phyloP scores from a whole-genome alignment of 1,140 invertebrate species.

The Bathynomus jamesi region DNA sequence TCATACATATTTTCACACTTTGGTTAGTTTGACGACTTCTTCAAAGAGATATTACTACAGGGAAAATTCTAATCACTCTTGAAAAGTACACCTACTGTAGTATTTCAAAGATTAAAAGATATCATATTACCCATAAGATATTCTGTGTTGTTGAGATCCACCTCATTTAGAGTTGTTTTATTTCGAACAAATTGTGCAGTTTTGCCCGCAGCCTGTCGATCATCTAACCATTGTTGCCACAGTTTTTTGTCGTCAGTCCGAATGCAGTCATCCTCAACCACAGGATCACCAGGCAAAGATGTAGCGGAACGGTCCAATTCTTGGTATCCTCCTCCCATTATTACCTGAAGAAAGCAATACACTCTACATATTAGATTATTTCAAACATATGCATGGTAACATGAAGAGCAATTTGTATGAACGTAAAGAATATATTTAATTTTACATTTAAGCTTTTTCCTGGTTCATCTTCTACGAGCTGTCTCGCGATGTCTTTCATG shows the following conservation, averaged over 20 bases:
- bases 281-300: conserved; percentile 6
- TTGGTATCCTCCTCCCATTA: conserved; percentile 19
- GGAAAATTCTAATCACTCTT: no score
- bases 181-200: conserved; percentile 59
- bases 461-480: conserved; percentile 37
- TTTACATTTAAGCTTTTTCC: conserved; percentile 12
- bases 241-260: conserved; percentile 23
- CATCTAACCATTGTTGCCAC: conserved; percentile 39
- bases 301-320: conserved; percentile 7
- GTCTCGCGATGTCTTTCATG: conserved; percentile 36
- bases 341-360: no score
- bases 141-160: conserved; percentile 57
- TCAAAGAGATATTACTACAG: no score
- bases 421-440: neutral
- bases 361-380: no score
- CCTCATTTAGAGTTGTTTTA: conserved; percentile 46
- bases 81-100: no score
- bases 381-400: no score
- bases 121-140: conserved; percentile 27
- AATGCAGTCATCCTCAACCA: conserved; percentile 8
- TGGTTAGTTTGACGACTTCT: no score
- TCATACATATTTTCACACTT: no score
- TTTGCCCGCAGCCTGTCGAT: conserved; percentile 51
- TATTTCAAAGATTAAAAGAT: no score
- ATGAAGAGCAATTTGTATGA: no score